Conservation (phyloP, 2,888 invertebrate genomes). For the Drosophila mulleri region DNA sequence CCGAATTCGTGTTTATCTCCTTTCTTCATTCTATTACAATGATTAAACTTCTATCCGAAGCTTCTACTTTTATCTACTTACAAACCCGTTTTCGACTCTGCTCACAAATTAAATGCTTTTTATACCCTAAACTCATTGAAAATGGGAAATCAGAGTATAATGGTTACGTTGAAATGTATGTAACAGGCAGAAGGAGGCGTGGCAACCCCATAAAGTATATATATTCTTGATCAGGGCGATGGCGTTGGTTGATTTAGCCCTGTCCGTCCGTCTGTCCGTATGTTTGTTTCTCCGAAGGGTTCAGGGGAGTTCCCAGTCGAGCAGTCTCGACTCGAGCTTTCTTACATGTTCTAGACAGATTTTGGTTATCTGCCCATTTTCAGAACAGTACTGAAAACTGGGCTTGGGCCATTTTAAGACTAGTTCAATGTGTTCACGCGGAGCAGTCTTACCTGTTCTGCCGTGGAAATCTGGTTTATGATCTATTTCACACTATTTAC, state of each 20-base stretch:
- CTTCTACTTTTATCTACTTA: background rate
- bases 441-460: background rate
- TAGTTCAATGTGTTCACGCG: background rate
- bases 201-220: no score
- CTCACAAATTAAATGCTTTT: background rate
- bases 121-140: no score
- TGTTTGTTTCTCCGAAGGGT: no score
- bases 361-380: background rate
- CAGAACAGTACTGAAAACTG: background rate
- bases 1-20: constrained; percentile 4
- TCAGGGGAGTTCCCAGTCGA: no score
- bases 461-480: background rate
- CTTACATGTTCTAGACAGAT: background rate
- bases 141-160: no score
- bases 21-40: background rate
- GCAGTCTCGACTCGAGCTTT: no score
- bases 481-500: no score
- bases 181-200: no score
- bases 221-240: no score
- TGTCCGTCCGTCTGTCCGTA: no score
- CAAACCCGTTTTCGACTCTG: background rate
- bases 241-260: no score
- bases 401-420: background rate
- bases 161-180: no score
- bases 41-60: background rate